A percentile compares a stretch with the other conserved stretches of the same genome.
These are phyloP conservation scores for Chaetura pelagica DNA, from an alignment of 2,113 vertebrate species.

Conservation along the genomic window DNA sequence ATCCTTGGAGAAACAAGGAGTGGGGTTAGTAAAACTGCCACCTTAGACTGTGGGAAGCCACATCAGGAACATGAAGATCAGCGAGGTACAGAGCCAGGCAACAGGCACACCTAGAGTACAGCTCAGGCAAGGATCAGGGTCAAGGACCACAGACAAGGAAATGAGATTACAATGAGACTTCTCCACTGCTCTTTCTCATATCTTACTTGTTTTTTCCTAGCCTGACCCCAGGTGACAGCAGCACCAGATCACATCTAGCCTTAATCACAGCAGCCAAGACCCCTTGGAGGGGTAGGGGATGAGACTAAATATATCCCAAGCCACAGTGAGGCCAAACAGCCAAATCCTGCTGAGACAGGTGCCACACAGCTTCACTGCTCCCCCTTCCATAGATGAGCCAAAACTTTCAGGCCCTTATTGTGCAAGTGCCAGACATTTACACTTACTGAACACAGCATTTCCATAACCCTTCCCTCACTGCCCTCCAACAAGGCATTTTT, in stretches of 20 bases:
- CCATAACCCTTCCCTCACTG: not conserved
- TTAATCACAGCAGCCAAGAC: not conserved
- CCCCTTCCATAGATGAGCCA: not conserved
- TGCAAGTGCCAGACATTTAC: accelerated
- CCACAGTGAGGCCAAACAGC: not conserved
- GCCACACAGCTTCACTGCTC: not conserved
- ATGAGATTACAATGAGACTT: not conserved
- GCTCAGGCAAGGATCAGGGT: not conserved
- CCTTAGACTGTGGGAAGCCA: not conserved
- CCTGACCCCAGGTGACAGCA: not conserved
- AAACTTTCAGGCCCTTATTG: not conserved
- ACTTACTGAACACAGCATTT: not conserved
- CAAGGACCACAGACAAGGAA: not conserved
- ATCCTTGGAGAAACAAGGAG: too few relatives aligned
- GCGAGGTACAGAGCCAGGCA: not conserved
- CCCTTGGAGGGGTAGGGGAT: not conserved
- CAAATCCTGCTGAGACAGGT: not conserved
- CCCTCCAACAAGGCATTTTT: not conserved
- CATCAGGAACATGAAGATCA: not conserved
- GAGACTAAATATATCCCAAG: not conserved
- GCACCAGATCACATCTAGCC: not conserved
- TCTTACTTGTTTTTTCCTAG: not conserved
- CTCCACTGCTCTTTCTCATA: not conserved
- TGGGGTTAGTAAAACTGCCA: too few relatives aligned
- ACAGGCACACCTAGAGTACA: not conserved